Conservation (phyloP, 2,797 vertebrate species). For the Notamacropus eugenii region DNA sequence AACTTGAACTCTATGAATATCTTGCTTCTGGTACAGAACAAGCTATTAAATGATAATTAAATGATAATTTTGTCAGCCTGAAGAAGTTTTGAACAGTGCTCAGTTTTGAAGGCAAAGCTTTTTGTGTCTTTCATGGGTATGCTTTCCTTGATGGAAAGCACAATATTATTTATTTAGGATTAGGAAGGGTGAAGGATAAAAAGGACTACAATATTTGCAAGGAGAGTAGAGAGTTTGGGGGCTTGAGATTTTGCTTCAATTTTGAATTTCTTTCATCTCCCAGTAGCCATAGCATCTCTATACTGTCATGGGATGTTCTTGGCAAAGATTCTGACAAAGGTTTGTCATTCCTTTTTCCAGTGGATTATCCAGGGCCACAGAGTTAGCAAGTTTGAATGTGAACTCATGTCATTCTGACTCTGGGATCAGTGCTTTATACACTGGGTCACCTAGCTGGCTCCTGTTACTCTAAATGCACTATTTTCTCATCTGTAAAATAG, state of each 20-base stretch:
- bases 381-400: background rate
- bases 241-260: background rate
- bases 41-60: background rate
- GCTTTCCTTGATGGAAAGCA: background rate
- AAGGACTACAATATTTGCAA: background rate
- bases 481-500: background rate
- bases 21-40: background rate
- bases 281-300: no score
- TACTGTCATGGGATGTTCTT: background rate
- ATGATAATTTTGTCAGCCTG: background rate
- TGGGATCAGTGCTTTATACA: background rate
- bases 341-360: background rate
- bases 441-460: background rate
- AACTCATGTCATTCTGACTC: background rate
- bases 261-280: background rate
- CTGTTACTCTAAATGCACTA: background rate
- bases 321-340: background rate
- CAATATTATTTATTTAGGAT: background rate
- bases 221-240: background rate
- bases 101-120: background rate
- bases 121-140: background rate
- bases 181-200: background rate
- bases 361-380: background rate
- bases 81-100: background rate
- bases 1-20: background rate